Conservation (phyloP, 1,140 invertebrate species). For the Manduca sexta region DNA sequence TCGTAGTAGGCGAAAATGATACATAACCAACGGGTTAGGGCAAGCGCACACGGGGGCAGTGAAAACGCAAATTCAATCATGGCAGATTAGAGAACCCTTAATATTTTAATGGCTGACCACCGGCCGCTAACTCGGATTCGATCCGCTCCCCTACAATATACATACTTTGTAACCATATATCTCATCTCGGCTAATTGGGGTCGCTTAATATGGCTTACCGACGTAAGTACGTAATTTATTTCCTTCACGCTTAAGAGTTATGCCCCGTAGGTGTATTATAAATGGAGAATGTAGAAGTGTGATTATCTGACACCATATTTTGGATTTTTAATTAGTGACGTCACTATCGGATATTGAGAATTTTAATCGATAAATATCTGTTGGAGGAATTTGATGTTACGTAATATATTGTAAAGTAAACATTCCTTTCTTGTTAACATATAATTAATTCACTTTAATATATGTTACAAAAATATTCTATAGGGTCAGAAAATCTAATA, state of each 20-base stretch:
- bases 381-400: no score
- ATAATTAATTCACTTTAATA: no score
- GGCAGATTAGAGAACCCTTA: constrained; percentile 65
- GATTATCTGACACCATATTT: constrained; percentile 9
- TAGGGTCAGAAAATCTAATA: no score
- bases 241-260: constrained; percentile 38
- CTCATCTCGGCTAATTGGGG: constrained; percentile 66
- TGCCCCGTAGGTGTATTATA: constrained; percentile 19
- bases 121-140: constrained; percentile 58
- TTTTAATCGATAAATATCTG: no score
- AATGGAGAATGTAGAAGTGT: constrained; percentile 15
- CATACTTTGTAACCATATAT: constrained; percentile 62
- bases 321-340: constrained; percentile 3
- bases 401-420: no score
- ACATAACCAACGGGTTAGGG: constrained; percentile 37
- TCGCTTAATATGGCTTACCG: constrained; percentile 71
- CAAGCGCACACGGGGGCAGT: constrained; percentile 25
- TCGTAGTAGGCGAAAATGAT: constrained; percentile 24
- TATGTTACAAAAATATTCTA: no score
- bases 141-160: constrained; percentile 50
- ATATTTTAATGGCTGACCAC: constrained; percentile 70
- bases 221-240: constrained; percentile 71
- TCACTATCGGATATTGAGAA: no score
- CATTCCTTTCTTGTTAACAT: no score
- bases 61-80: constrained; percentile 69